Evolutionary conservation across 1,140 invertebrate genomes (phyloP).

Genomic region (Polyergus mexicanus): DNA sequence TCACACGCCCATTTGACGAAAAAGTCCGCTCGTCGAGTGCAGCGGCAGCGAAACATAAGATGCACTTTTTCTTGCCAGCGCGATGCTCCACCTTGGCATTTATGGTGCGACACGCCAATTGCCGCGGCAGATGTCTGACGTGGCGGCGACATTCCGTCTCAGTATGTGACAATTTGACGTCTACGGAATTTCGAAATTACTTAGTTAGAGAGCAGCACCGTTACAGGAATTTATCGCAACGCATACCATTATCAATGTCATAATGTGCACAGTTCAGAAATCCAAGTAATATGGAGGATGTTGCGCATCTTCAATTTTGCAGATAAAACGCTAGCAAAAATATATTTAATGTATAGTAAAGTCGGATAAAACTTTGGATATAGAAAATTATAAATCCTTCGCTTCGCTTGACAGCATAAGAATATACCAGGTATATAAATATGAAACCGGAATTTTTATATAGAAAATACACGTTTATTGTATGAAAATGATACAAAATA

Average conservation of each 20-base stretch:
- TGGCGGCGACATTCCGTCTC: conserved; percentile 71
- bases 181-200: conserved; percentile 70
- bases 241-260: background rate
- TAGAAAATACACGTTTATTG: too few species aligned
- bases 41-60: conserved; percentile 50
- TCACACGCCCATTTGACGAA: conserved; percentile 66
- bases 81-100: conserved; percentile 69
- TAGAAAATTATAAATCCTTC: background rate
- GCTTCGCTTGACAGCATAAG: background rate
- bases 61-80: conserved; percentile 48
- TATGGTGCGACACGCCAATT: conserved; percentile 76
- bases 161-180: conserved; percentile 73
- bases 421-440: too few species aligned
- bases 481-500: too few species aligned
- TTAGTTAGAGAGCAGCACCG: conserved; percentile 28
- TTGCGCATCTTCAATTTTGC: background rate
- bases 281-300: background rate
- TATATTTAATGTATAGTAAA: background rate
- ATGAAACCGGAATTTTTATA: too few species aligned
- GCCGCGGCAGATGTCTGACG: conserved; percentile 71
- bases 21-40: conserved; percentile 57
- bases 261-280: background rate
- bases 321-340: conserved; percentile 4
- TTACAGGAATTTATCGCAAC: conserved; percentile 10
- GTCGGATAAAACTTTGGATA: background rate